These are phyloP conservation scores for Drosophila seguyi DNA, from an alignment of 1,140 invertebrate genomes.

Conservation along the genomic window DNA sequence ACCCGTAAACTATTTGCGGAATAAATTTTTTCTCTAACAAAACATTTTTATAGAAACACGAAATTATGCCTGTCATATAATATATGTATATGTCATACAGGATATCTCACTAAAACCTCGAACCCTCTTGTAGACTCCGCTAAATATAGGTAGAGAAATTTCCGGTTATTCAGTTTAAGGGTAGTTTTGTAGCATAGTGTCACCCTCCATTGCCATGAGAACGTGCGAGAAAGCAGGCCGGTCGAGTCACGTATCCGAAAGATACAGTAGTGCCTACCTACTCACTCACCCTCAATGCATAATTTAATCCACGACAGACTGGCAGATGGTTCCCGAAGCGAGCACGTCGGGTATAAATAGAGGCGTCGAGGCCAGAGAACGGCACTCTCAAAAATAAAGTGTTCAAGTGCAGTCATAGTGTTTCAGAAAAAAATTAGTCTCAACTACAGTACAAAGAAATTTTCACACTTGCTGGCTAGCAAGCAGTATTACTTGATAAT, in stretches of 20 bases:
- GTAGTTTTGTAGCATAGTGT: constrained; percentile 35
- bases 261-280: constrained; percentile 13
- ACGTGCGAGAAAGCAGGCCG: constrained; percentile 13
- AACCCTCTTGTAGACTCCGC: background rate
- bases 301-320: constrained; percentile 29
- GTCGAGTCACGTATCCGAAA: constrained; percentile 42
- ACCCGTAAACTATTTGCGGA: background rate
- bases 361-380: background rate
- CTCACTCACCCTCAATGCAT: constrained; percentile 36
- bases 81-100: background rate
- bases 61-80: no score
- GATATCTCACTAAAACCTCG: background rate
- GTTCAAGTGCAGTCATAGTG: constrained; percentile 63
- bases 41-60: background rate
- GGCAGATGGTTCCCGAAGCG: constrained; percentile 54
- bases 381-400: constrained; percentile 63
- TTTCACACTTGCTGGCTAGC: constrained; percentile 13
- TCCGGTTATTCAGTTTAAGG: background rate
- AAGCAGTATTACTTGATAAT: constrained; percentile 10
- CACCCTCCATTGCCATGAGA: constrained; percentile 4
- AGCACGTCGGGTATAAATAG: constrained; percentile 62
- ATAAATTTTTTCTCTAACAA: background rate
- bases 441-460: constrained; percentile 33
- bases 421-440: constrained; percentile 19
- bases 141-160: background rate